Evolutionary conservation across 23 tunicate genomes (phyloP), one percentile per base, ranked within the genome.

Genomic region (Pegea sp.): DNA sequence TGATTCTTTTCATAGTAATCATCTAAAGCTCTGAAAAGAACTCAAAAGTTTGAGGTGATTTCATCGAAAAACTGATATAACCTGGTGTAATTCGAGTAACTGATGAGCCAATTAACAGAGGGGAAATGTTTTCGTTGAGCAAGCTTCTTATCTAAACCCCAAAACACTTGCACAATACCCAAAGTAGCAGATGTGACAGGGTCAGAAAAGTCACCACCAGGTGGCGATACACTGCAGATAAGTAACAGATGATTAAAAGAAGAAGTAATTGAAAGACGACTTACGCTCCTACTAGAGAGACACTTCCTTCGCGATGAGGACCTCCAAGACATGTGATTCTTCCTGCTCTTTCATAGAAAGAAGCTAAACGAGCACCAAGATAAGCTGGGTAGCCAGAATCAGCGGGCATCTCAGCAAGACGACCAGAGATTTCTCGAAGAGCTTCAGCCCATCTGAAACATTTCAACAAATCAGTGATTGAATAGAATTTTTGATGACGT

Each of bases 131-230:
- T 89, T 24, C 98, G 31, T 43, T 89, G 98, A 0, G 98, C 98
- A 16, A 89, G 71, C 53, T 89, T 89, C 57, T 89, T 89, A 54
- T 89, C 98, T 58, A 89, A 61, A 21, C 98, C 98, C 98, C 98
- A 89, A 56, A 89, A 89, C 11, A 89, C 98, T 71, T 89, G 98
- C 20, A 89, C 98, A 33, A 89, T 89, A 56, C 98, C 98, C 23
- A 89, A 76, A 26, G 98, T 89, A 34, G 98, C 98, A 8, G 98
- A 76, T 24, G 98, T 89, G 27, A 89, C 98, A 3, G 98, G 98
- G 55, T 89, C 98, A 26, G 98, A 89, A 64, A 89, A 89, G 63
- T 89, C 98, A 66, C 98, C 98, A 77, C 98, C 98, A 49, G 98
- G 98, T 34, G 98, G 98, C 33, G 98, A 89, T 32, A 89, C 98